Evolutionary conservation across 2,113 vertebrate genomes (phyloP).

Genomic region (Ursus arctos): DNA sequence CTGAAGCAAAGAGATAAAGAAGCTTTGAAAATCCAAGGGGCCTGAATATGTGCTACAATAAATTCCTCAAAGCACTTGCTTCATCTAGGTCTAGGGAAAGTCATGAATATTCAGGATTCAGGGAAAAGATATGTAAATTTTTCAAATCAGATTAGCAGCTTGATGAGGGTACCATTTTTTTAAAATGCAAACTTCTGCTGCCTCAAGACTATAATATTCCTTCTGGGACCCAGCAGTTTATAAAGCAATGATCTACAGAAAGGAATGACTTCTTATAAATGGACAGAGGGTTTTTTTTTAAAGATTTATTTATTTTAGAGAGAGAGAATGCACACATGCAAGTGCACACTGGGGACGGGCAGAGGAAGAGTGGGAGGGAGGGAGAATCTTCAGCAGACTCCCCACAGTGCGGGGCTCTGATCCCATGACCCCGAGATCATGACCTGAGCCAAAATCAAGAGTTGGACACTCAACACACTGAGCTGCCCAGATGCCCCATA

Average conservation of each 20-base stretch:
- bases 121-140: background rate
- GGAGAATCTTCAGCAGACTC: too few species aligned
- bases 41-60: background rate
- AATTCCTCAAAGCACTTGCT: background rate
- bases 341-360: too few species aligned
- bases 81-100: background rate
- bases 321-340: too few species aligned
- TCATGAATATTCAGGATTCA: background rate
- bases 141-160: conserved; percentile 9
- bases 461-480: too few species aligned
- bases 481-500: background rate
- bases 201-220: background rate
- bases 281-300: background rate
- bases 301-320: too few species aligned
- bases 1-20: background rate
- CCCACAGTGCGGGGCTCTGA: too few species aligned
- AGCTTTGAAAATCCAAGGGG: background rate
- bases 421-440: too few species aligned
- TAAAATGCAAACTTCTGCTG: background rate
- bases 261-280: background rate
- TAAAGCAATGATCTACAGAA: background rate
- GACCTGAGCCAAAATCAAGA: too few species aligned
- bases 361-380: too few species aligned
- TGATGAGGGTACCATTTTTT: background rate
- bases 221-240: background rate